Evolutionary conservation across 2,888 invertebrate species (phyloP).

Genomic region (Lathronympha strigana): DNA sequence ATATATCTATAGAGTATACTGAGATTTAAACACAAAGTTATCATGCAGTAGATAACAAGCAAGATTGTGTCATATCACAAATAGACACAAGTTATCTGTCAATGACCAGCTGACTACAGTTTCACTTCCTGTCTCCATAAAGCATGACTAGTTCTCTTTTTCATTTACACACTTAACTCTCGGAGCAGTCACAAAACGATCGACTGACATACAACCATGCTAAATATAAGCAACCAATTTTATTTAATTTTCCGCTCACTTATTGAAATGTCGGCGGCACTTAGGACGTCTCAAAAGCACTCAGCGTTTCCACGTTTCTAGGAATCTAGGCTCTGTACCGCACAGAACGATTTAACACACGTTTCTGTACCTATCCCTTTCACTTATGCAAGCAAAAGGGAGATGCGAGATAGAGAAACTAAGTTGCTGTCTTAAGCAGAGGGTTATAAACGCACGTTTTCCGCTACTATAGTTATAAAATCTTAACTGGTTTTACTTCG

Average conservation of each 20-base stretch:
- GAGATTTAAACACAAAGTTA: too few relatives aligned
- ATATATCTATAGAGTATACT: too few relatives aligned
- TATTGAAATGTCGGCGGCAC: conserved; percentile 27
- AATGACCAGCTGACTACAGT: too few relatives aligned
- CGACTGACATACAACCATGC: background rate
- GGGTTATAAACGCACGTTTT: conserved; percentile 29
- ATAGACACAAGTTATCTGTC: too few relatives aligned
- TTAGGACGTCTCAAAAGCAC: conserved; percentile 26
- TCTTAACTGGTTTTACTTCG: background rate
- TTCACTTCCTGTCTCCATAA: too few relatives aligned
- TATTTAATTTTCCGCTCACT: background rate
- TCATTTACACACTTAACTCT: too few relatives aligned
- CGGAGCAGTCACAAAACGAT: background rate
- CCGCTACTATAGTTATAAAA: background rate
- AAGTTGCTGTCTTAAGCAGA: background rate
- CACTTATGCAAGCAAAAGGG: background rate
- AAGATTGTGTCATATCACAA: too few relatives aligned
- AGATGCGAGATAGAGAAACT: background rate
- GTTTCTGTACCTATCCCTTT: background rate
- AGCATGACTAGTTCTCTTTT: too few relatives aligned
- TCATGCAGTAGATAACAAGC: too few relatives aligned
- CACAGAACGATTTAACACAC: background rate
- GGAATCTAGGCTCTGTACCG: conserved; percentile 7
- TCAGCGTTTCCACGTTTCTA: conserved; percentile 23
- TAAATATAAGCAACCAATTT: too few relatives aligned